phyloP scores from a whole-genome alignment of 2,113 vertebrate genomes.

The Ibidorhyncha struthersii region DNA sequence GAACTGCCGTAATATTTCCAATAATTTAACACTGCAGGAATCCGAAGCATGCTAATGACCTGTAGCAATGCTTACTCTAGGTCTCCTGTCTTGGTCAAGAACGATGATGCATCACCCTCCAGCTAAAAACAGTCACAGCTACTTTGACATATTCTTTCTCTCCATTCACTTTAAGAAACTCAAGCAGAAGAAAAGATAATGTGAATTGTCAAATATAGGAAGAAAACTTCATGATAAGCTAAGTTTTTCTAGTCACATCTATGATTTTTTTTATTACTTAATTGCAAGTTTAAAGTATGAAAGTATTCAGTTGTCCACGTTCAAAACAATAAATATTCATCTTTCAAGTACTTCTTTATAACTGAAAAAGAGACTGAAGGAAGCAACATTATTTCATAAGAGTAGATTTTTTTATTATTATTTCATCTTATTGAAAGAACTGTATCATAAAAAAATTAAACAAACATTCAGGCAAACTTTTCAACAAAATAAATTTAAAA shows the following conservation, averaged over 20 bases:
- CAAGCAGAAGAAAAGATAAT: background rate
- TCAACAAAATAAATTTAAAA: background rate
- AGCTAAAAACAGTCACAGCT: background rate
- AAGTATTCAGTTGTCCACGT: background rate
- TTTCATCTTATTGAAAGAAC: slow-evolving; percentile 12
- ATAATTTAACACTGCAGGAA: background rate
- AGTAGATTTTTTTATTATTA: background rate
- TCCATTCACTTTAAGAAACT: background rate
- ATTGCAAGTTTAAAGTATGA: background rate
- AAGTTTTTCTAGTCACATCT: background rate
- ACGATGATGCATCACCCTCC: background rate
- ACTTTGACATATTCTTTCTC: background rate
- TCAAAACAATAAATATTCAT: background rate
- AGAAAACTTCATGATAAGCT: background rate
- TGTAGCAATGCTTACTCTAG: background rate
- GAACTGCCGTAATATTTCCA: background rate
- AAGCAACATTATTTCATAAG: background rate
- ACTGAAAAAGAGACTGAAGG: background rate
- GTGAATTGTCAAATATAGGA: background rate
- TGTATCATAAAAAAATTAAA: background rate
- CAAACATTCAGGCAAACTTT: slow-evolving; percentile 8
- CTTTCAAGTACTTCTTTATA: slow-evolving; percentile 11
- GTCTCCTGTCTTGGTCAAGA: background rate
- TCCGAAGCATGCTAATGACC: rapidly evolving
- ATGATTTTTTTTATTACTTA: background rate